Evolutionary conservation across 92 coral and sea anemone species (phyloP).

Genomic region (Palythoa grandis): DNA sequence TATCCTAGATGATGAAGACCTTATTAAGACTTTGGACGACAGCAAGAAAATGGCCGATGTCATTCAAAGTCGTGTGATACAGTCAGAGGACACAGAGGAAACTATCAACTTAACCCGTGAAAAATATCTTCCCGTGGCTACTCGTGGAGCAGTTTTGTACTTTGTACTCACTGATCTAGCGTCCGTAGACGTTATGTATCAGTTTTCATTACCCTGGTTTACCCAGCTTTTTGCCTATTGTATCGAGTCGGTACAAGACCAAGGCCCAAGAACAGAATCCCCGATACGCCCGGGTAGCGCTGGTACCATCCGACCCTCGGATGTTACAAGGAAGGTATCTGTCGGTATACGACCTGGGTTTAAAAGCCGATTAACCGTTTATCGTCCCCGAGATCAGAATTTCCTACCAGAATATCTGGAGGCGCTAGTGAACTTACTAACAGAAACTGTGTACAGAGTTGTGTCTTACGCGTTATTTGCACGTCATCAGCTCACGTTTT

Average conservation of each 20-base stretch:
- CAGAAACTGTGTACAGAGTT: slow-evolving; percentile 90
- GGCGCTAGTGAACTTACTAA: slow-evolving; percentile 79
- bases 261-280: slow-evolving; percentile 62
- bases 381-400: slow-evolving; percentile 62
- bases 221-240: slow-evolving; percentile 83
- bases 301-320: slow-evolving; percentile 87
- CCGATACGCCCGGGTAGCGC: slow-evolving; percentile 91
- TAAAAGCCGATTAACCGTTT: slow-evolving; percentile 60
- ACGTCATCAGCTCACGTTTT: slow-evolving; percentile 85
- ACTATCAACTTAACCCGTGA: slow-evolving; percentile 78
- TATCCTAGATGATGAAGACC: slow-evolving; percentile 94
- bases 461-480: slow-evolving; percentile 91
- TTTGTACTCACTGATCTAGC: slow-evolving; percentile 89
- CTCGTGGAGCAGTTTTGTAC: slow-evolving; percentile 92
- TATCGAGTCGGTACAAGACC: slow-evolving; percentile 66
- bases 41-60: slow-evolving; percentile 93
- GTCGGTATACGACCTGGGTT: slow-evolving; percentile 65
- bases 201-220: slow-evolving; percentile 93
- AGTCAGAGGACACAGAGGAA: slow-evolving; percentile 85
- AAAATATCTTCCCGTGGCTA: slow-evolving; percentile 87
- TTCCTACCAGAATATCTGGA: slow-evolving; percentile 78
- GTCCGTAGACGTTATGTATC: slow-evolving; percentile 89
- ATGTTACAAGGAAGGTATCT: slow-evolving; percentile 52
- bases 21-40: slow-evolving; percentile 86
- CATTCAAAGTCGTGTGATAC: slow-evolving; percentile 84